Percentiles rank a stretch among this genome's conserved stretches.
Conservation (phyloP, 2,113 vertebrate species). For the Phalacrocorax aristotelis region DNA sequence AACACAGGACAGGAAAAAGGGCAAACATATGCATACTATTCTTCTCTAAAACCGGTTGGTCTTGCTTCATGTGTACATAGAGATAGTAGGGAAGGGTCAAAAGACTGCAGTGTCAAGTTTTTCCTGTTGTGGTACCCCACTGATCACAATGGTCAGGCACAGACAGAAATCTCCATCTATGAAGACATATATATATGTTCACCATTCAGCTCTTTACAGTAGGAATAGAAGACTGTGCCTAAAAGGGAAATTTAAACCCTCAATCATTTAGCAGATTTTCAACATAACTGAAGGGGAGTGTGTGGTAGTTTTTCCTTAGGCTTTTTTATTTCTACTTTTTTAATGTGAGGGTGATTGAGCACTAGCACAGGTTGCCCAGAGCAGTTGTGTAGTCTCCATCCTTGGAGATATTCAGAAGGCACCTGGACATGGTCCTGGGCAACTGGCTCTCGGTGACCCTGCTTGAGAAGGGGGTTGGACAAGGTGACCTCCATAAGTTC, state of each 20-base stretch:
- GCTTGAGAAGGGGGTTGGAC: background rate
- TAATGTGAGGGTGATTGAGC: background rate
- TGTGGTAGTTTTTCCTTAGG: background rate
- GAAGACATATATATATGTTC: background rate
- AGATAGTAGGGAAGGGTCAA: background rate
- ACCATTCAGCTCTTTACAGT: accelerated
- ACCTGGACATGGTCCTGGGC: accelerated
- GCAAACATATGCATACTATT: background rate
- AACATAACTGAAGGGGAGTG: accelerated
- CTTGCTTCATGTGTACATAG: background rate
- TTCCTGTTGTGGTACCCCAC: background rate
- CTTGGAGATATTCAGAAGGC: background rate
- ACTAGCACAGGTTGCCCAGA: background rate
- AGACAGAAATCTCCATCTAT: accelerated
- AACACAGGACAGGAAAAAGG: background rate
- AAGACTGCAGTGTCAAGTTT: background rate
- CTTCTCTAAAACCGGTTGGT: background rate
- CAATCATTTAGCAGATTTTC: background rate
- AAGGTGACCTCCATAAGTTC: too few species aligned
- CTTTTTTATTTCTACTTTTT: background rate
- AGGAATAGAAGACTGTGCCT: background rate
- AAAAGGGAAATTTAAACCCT: background rate
- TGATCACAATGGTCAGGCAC: accelerated
- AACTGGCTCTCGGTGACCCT: background rate
- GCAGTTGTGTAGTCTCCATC: background rate